Evolutionary conservation across 2,888 invertebrate genomes (phyloP).

Genomic region (Pyrocoelia pectoralis): DNA sequence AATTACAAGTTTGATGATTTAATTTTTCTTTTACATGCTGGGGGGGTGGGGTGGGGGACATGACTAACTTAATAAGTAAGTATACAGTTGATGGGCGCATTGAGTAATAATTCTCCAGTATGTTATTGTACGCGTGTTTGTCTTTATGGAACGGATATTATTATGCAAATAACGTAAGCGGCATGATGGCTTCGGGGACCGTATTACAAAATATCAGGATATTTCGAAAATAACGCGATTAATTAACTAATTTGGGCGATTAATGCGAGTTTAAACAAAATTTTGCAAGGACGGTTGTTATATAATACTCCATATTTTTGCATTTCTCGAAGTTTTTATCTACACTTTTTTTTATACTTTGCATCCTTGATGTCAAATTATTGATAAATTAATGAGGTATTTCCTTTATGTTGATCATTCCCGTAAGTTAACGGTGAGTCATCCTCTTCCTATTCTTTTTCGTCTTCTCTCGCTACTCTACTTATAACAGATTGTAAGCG

Average conservation of each 20-base stretch:
- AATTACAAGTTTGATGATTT: conserved; percentile 12
- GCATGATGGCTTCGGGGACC: conserved; percentile 5
- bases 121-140: conserved; percentile 3
- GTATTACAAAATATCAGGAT: conserved; percentile 4
- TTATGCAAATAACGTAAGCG: conserved; percentile 5
- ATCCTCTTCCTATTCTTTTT: too few relatives aligned
- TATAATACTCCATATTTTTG: background rate
- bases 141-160: conserved; percentile 5
- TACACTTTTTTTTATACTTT: background rate
- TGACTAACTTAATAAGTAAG: too few relatives aligned
- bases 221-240: conserved; percentile 1
- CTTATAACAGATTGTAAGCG: too few relatives aligned
- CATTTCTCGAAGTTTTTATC: background rate
- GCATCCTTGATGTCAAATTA: background rate
- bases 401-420: background rate
- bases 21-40: conserved; percentile 5
- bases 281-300: background rate
- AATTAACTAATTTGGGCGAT: background rate
- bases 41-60: background rate
- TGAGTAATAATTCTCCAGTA: background rate
- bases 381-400: background rate
- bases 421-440: background rate
- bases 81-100: background rate
- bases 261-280: too few relatives aligned
- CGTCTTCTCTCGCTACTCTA: too few relatives aligned